A percentile compares a stretch with the other conserved stretches of the same genome.
Conservation (phyloP, 2,797 vertebrate genomes). For the Tauraco hartlaubi region DNA sequence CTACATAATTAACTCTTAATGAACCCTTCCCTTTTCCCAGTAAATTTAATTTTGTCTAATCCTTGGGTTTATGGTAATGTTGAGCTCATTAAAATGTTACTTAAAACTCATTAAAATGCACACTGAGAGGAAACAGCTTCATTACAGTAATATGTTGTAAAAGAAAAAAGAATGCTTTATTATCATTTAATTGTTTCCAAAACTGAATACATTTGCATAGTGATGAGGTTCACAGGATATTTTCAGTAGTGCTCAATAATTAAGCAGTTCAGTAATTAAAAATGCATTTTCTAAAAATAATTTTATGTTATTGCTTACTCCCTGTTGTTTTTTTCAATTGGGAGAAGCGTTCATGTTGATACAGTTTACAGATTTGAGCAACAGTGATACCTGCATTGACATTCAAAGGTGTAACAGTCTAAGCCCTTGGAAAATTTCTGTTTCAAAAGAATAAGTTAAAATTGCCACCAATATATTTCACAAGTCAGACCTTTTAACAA, state of each 20-base stretch:
- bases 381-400: not conserved
- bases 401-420: not conserved
- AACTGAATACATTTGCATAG: constrained; percentile 93
- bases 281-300: constrained; percentile 83
- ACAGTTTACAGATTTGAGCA: constrained; percentile 18
- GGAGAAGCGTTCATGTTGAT: constrained; percentile 31
- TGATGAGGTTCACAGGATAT: constrained; percentile 82
- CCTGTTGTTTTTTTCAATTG: constrained; percentile 69
- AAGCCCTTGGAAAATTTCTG: not conserved
- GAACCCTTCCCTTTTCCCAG: constrained; percentile 83
- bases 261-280: constrained; percentile 87
- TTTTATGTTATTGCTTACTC: constrained; percentile 77
- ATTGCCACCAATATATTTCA: not conserved
- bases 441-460: not conserved
- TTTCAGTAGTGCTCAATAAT: constrained; percentile 83
- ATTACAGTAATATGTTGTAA: constrained; percentile 92
- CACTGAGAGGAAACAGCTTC: constrained; percentile 93
- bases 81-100: constrained; percentile 95
- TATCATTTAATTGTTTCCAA: constrained; percentile 93
- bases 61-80: constrained; percentile 92
- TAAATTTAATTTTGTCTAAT: constrained; percentile 91
- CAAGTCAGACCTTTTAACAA: not conserved
- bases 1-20: constrained; percentile 93
- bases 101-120: constrained; percentile 97
- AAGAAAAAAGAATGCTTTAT: constrained; percentile 89